phyloP scores from a whole-genome alignment of 2,797 vertebrate species.

The Numenius phaeopus region DNA sequence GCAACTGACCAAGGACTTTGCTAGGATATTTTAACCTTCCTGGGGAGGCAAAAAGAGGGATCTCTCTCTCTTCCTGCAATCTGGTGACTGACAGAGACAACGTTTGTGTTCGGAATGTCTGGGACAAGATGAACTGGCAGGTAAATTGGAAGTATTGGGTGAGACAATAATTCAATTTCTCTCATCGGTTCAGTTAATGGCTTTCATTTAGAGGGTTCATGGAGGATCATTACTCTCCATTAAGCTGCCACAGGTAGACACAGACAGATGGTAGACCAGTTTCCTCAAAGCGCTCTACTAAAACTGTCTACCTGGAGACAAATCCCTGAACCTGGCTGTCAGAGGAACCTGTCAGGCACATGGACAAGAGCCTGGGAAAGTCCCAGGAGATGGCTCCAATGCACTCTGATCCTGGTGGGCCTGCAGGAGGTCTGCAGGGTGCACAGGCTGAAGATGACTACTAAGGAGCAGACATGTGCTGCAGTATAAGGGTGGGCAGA shows the following conservation, averaged over 20 bases:
- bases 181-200: slow-evolving; percentile 32
- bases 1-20: not conserved
- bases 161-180: slow-evolving; percentile 40
- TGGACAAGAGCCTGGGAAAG: not conserved
- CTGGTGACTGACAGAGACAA: not conserved
- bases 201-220: slow-evolving; percentile 20
- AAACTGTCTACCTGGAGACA: not conserved
- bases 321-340: not conserved
- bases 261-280: not conserved
- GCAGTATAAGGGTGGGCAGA: not conserved
- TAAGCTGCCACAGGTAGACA: slow-evolving; percentile 35
- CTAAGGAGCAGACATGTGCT: accelerated
- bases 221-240: slow-evolving; percentile 45
- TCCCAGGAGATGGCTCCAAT: not conserved
- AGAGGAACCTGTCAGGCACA: not conserved
- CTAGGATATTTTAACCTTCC: not conserved
- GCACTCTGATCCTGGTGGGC: not conserved
- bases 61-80: not conserved
- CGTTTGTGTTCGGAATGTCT: not conserved
- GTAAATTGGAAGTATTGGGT: slow-evolving; percentile 16
- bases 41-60: not conserved
- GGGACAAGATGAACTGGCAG: not conserved
- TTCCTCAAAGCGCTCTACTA: not conserved
- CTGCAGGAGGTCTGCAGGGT: not conserved
- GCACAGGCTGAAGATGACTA: not conserved